Evolutionary conservation across 2,888 invertebrate species (phyloP).

Genomic region (Zeuzera pyrina): DNA sequence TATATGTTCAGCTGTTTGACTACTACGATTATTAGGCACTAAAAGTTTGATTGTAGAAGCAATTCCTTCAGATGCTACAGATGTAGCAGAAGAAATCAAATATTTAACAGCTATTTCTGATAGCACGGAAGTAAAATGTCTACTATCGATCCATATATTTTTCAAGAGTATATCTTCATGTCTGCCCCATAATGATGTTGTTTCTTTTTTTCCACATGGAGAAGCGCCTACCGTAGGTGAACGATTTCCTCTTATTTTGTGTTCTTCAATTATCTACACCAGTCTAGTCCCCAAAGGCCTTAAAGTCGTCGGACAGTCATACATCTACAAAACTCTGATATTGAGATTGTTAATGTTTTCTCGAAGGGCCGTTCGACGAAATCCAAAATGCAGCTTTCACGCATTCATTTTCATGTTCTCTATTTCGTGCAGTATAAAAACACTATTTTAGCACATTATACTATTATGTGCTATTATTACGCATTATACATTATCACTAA

Average conservation of each 20-base stretch:
- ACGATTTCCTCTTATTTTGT: conserved; percentile 2
- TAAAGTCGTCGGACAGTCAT: too few species aligned
- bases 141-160: conserved; percentile 1
- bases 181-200: conserved; percentile 1
- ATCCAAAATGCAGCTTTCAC: too few species aligned
- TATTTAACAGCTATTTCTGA: conserved; percentile 1
- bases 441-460: too few species aligned
- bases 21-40: conserved; percentile 2
- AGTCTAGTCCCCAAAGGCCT: too few species aligned
- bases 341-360: too few species aligned
- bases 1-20: conserved; percentile 2
- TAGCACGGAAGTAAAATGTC: conserved; percentile 1
- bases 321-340: too few species aligned
- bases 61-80: conserved; percentile 2
- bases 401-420: too few species aligned
- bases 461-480: too few species aligned
- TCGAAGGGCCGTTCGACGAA: too few species aligned
- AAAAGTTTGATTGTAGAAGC: conserved; percentile 2
- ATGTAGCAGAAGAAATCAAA: conserved; percentile 1
- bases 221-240: conserved; percentile 1
- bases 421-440: too few species aligned
- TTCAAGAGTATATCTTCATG: conserved; percentile 1
- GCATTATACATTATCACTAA: too few species aligned
- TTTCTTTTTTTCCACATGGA: conserved; percentile 1
- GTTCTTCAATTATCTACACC: conserved; percentile 1